Percentiles rank a stretch among this genome's conserved stretches.
phyloP scores from a whole-genome alignment of 2,888 invertebrate species.

The Andricus quercusramuli region DNA sequence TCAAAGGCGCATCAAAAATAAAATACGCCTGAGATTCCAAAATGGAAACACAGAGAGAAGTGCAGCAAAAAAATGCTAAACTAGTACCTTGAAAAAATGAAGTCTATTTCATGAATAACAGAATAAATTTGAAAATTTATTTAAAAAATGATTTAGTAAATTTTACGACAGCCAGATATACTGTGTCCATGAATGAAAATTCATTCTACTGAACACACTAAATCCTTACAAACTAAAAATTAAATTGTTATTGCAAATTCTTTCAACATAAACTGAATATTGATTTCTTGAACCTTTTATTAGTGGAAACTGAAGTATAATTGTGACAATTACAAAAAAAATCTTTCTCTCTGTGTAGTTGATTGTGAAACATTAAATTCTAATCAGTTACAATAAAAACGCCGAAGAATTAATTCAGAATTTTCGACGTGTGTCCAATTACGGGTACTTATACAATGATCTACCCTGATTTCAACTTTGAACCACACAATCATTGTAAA shows the following conservation, averaged over 20 bases:
- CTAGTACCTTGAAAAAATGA: neutral
- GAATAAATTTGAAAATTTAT: neutral
- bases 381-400: neutral
- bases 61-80: conserved; percentile 10
- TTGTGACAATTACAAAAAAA: neutral
- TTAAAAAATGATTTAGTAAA: neutral
- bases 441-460: neutral
- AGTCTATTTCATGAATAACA: neutral
- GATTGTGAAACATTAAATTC: neutral
- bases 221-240: neutral
- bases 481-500: neutral
- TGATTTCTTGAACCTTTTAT: neutral
- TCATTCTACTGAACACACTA: neutral
- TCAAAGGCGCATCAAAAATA: conserved; percentile 4
- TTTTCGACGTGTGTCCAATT: neutral
- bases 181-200: neutral
- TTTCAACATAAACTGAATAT: neutral
- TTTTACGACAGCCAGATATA: neutral
- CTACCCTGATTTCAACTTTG: neutral
- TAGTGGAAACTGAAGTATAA: neutral
- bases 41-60: conserved; percentile 17
- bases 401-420: neutral
- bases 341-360: neutral
- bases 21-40: conserved; percentile 9
- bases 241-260: neutral